Percentiles rank a stretch among this genome's conserved stretches.
Conservation (phyloP, 2,888 invertebrate species). For the Steinernema scapterisci region DNA sequence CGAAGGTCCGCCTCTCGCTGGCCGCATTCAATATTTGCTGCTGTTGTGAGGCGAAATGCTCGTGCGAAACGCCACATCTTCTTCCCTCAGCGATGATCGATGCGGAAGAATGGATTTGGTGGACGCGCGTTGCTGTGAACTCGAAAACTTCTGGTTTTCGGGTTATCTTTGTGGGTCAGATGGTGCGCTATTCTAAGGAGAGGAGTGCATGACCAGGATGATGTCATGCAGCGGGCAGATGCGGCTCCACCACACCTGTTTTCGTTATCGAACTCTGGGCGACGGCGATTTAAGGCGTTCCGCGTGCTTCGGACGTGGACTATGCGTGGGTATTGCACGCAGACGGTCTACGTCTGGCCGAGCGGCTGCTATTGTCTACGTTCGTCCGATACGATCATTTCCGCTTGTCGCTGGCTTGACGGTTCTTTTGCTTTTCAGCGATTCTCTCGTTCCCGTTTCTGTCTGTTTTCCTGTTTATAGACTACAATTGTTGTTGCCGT, state of each 20-base stretch:
- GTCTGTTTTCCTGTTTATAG: too few relatives aligned
- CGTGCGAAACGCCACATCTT: conserved; percentile 9
- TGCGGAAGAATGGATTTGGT: background rate
- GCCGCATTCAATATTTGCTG: conserved; percentile 1
- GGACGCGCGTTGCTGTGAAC: background rate
- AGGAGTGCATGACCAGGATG: background rate
- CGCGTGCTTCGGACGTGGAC: too few relatives aligned
- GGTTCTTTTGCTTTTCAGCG: too few relatives aligned
- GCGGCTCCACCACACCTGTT: background rate
- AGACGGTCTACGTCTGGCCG: too few relatives aligned
- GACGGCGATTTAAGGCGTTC: background rate
- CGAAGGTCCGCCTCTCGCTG: background rate
- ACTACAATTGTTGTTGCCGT: too few relatives aligned
- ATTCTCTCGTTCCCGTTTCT: too few relatives aligned
- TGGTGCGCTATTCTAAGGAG: too few relatives aligned
- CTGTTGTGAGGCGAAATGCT: background rate
- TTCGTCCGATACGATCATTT: too few relatives aligned
- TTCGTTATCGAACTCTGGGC: background rate
- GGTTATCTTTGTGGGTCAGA: background rate
- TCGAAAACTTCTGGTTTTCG: background rate
- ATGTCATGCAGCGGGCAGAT: background rate
- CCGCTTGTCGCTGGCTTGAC: too few relatives aligned
- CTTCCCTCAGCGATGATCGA: background rate
- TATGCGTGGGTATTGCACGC: too few relatives aligned
- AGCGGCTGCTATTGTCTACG: too few relatives aligned